A percentile compares a stretch with the other conserved stretches of the same genome.
These are phyloP conservation scores for Pyrrhia umbra DNA, from an alignment of 2,888 invertebrate species.

Conservation along the genomic window DNA sequence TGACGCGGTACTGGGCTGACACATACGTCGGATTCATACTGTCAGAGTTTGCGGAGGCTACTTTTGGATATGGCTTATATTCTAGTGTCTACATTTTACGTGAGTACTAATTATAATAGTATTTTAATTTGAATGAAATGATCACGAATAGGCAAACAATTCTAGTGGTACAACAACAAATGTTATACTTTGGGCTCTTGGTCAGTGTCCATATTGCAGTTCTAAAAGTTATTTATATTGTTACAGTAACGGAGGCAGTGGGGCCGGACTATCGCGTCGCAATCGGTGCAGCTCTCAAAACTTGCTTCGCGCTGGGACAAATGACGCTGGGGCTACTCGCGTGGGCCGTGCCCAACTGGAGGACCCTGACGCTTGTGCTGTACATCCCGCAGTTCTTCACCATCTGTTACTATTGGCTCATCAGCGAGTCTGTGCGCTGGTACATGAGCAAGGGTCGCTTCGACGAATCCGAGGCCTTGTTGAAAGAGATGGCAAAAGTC, in stretches of 20 bases:
- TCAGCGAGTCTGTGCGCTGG: slow-evolving; percentile 94
- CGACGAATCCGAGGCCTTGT: slow-evolving; percentile 91
- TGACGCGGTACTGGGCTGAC: slow-evolving; percentile 90
- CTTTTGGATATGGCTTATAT: slow-evolving; percentile 92
- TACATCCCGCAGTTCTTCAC: slow-evolving; percentile 92
- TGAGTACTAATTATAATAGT: slow-evolving; percentile 71
- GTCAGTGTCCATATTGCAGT: no score
- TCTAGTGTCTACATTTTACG: slow-evolving; percentile 93
- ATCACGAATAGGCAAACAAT: not conserved
- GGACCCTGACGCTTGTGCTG: slow-evolving; percentile 90
- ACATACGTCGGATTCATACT: slow-evolving; percentile 91
- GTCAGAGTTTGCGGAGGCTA: slow-evolving; percentile 93
- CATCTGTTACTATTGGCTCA: slow-evolving; percentile 91
- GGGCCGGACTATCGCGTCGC: slow-evolving; percentile 93
- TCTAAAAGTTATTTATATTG: not conserved
- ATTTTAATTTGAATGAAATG: not conserved
- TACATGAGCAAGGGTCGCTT: slow-evolving; percentile 92
- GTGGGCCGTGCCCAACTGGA: slow-evolving; percentile 93
- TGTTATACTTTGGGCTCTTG: no score
- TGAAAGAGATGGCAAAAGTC: slow-evolving; percentile 90
- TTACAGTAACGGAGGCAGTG: slow-evolving; percentile 92
- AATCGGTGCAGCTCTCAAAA: slow-evolving; percentile 92
- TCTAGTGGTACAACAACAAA: slow-evolving; percentile 68
- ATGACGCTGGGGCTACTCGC: slow-evolving; percentile 92
- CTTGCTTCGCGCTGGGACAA: slow-evolving; percentile 93